Percentiles rank a stretch among this genome's conserved stretches.
phyloP scores from a whole-genome alignment of 2,888 invertebrate species.

The Teleogryllus oceanicus region DNA sequence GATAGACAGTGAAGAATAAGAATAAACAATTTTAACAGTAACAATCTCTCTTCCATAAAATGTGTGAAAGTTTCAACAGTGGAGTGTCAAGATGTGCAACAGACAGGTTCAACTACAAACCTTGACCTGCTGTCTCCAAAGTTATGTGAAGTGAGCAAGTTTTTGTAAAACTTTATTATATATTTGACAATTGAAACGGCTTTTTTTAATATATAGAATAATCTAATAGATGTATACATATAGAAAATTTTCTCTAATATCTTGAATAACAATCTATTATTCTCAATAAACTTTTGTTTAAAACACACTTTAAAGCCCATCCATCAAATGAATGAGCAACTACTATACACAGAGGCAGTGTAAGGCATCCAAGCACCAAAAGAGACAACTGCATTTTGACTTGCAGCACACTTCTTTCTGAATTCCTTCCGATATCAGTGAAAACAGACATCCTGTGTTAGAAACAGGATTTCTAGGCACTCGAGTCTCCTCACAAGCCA shows the following conservation, averaged over 20 bases:
- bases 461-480: not conserved
- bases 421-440: not conserved
- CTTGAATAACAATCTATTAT: constrained; percentile 21
- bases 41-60: not conserved
- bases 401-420: not conserved
- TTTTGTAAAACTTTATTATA: constrained; percentile 2
- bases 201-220: constrained; percentile 20
- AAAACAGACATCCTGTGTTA: not conserved
- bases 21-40: not conserved
- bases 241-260: constrained; percentile 21
- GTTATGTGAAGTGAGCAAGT: not conserved
- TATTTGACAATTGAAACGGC: not conserved
- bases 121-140: not conserved
- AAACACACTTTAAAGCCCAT: constrained; percentile 21
- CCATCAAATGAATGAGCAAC: constrained; percentile 11
- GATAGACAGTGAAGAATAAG: not conserved
- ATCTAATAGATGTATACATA: constrained; percentile 27
- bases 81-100: not conserved
- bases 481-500: not conserved
- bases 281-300: constrained; percentile 21
- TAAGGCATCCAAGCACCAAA: constrained; percentile 30
- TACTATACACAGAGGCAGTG: constrained; percentile 26
- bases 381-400: constrained; percentile 19
- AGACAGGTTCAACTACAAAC: not conserved
- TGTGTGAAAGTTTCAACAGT: not conserved